Percentiles rank a stretch among this genome's conserved stretches.
Evolutionary conservation across 1,140 invertebrate genomes (phyloP).

Genomic region (Drosophila aff.): DNA sequence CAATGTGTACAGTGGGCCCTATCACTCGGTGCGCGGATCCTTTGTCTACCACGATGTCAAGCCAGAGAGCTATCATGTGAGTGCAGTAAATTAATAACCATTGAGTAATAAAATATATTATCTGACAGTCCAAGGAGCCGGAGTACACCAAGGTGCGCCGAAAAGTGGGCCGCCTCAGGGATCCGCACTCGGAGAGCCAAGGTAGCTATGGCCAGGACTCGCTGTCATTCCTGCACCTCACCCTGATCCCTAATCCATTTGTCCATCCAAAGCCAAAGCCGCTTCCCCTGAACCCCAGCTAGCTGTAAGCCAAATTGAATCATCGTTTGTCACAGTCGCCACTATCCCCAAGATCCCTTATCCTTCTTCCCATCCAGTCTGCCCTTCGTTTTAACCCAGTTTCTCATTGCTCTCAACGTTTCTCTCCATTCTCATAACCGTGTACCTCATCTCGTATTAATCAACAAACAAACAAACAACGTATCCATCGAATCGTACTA

Average conservation of each 20-base stretch:
- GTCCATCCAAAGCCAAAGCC: constrained; percentile 10
- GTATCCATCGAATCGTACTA: constrained; percentile 85
- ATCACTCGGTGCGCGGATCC: constrained; percentile 93
- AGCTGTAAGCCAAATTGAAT: constrained; percentile 73
- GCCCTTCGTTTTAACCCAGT: constrained; percentile 30
- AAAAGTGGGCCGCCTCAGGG: constrained; percentile 90
- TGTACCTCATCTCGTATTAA: constrained; percentile 59
- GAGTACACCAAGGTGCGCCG: constrained; percentile 92
- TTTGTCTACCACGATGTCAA: constrained; percentile 95
- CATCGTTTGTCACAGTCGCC: constrained; percentile 42
- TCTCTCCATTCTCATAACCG: constrained; percentile 56
- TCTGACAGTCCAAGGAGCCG: constrained; percentile 89
- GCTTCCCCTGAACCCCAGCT: constrained; percentile 2
- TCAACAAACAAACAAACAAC: constrained; percentile 48
- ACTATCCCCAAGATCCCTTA: neutral
- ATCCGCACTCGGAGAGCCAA: constrained; percentile 92
- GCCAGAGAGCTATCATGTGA: constrained; percentile 86
- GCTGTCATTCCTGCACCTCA: constrained; percentile 5
- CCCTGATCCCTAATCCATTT: constrained; percentile 2
- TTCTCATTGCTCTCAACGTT: constrained; percentile 56
- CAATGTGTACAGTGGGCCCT: constrained; percentile 93
- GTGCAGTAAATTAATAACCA: constrained; percentile 30
- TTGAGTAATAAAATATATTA: neutral
- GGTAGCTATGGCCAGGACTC: constrained; percentile 85
- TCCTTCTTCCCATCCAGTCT: neutral